phyloP scores from a whole-genome alignment of 2,888 invertebrate species.

The Julus scanicus region DNA sequence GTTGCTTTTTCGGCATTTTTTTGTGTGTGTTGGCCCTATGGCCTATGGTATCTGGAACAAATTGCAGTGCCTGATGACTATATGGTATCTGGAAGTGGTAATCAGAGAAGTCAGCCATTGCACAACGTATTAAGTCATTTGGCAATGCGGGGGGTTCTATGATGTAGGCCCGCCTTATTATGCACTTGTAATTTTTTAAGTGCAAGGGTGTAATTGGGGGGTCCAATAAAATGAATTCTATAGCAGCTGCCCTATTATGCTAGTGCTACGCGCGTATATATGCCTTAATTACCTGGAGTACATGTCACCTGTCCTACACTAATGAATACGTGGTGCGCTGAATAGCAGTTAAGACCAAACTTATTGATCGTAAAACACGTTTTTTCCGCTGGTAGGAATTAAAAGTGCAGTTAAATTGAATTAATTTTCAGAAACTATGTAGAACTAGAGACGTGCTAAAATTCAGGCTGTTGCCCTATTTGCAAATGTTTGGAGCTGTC shows the following conservation, averaged over 20 bases:
- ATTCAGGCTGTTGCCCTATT: not conserved
- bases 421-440: not conserved
- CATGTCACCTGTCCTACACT: not conserved
- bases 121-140: constrained; percentile 21
- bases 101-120: not conserved
- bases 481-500: not conserved
- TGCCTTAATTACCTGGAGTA: not conserved
- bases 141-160: not conserved
- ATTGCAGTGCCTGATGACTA: constrained; percentile 17
- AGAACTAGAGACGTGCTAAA: not conserved
- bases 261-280: not conserved
- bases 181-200: not conserved
- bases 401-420: not conserved
- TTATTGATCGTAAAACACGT: not conserved
- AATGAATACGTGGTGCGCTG: not conserved
- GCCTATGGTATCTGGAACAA: not conserved
- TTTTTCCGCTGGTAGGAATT: not conserved
- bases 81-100: not conserved
- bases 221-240: not conserved
- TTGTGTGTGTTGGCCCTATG: not conserved
- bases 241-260: not conserved
- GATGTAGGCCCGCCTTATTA: not conserved
- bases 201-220: not conserved
- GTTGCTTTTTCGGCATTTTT: constrained; percentile 1
- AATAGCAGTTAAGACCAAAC: not conserved